phyloP scores from a whole-genome alignment of 2,113 vertebrate genomes.

The Parotia lawesii region DNA sequence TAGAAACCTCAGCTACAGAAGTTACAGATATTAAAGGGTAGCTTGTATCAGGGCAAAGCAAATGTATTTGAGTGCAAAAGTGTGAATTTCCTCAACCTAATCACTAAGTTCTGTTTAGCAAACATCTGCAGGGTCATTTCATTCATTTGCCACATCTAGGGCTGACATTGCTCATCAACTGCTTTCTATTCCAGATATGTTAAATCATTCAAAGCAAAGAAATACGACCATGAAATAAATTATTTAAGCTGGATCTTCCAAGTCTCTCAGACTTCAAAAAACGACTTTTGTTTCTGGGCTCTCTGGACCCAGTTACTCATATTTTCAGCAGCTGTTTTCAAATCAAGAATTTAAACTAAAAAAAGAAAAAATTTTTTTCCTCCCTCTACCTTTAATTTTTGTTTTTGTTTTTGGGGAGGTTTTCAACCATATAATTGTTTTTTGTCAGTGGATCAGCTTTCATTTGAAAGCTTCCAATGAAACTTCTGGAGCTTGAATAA shows the following conservation, averaged over 20 bases:
- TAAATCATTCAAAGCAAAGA: background rate
- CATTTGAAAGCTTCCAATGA: background rate
- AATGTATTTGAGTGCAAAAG: background rate
- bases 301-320: background rate
- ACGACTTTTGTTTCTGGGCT: fast-evolving
- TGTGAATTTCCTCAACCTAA: background rate
- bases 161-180: background rate
- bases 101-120: background rate
- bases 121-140: background rate
- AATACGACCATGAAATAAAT: background rate
- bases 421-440: background rate
- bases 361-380: background rate
- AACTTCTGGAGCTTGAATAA: background rate
- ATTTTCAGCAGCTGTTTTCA: background rate
- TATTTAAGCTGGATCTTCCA: background rate
- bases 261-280: background rate
- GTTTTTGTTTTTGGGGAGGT: background rate
- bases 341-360: background rate
- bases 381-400: background rate
- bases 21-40: background rate
- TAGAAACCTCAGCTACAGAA: background rate
- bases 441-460: background rate
- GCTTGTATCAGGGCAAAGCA: background rate
- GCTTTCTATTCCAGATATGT: background rate
- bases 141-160: background rate